Evolutionary conservation across 2,888 invertebrate species (phyloP), one percentile per base, ranked within the genome.

Genomic region (Drosophila lacicola): DNA sequence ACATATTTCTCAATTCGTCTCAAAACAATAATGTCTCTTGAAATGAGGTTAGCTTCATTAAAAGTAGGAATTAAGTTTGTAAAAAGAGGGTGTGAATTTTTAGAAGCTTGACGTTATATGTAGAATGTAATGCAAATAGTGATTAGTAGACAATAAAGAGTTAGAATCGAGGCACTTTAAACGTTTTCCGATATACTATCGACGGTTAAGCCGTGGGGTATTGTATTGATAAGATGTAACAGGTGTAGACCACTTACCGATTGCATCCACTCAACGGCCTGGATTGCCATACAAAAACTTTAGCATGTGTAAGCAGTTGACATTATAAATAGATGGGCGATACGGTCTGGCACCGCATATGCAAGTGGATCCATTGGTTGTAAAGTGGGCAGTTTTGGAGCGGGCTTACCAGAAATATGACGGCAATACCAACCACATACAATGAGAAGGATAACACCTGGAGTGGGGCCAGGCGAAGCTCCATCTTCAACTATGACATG

Each of bases 381-480:
- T 29, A 8, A 50, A 61, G 54, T 29, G 45, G 34, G 29, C 2
- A 17, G 14, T 14, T 60, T 58, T 4, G 11, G 19, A 29, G 17
- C 14, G 13, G n/a, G 6, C 17, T 11, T 13, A 25, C n/a, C 37
- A 53, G 4, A 14, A 70, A 45, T 25, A 87, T 87, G 84, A 46
- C 66, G 36, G 53, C 61, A 44, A 67, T 86, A 55, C 74, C 78
- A 11, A 85, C 77, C 10, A 70, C 53, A 13, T 86, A 78, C 47
- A 73, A 63, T 64, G 78, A 80, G 29, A 84, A 77, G 80, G 80
- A 85, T 67, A 77, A 70, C 8, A 78, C 65, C 14, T 86, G 86
- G 86, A 82, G 82, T 34, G 89, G 86, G 45, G 70, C 70, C 8
- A 72, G 65, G 19, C 74, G 73, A 0, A 45, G 41, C 25, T 74